Conservation (phyloP, 2,113 vertebrate species). For the Scomber colias region DNA sequence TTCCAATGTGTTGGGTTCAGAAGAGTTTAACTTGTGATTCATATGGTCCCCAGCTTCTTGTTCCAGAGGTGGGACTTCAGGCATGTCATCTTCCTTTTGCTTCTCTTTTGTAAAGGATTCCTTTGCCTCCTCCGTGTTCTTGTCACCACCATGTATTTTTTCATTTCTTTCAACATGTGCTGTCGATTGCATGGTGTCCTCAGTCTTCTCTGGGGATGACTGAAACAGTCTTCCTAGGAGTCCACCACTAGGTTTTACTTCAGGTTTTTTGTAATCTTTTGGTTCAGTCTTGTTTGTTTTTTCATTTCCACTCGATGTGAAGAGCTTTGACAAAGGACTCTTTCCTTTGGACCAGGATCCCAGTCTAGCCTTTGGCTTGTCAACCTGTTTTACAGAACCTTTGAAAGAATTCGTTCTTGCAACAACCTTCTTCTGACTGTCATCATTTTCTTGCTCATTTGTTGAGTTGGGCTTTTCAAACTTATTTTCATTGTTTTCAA, state of each 20-base stretch:
- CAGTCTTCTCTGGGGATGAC: constrained; percentile 74
- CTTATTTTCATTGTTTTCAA: constrained; percentile 20
- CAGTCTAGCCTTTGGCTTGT: constrained; percentile 65
- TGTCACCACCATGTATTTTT: constrained; percentile 16
- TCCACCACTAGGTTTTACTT: constrained; percentile 76
- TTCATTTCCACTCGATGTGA: constrained; percentile 77
- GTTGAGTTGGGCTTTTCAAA: neutral
- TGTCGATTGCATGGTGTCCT: constrained; percentile 17
- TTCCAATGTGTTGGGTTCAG: neutral
- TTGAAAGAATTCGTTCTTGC: constrained; percentile 52
- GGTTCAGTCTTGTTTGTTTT: constrained; percentile 63
- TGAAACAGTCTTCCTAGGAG: constrained; percentile 83
- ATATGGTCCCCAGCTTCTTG: neutral
- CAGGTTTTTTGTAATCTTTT: constrained; percentile 73
- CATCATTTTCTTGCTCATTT: constrained; percentile 19
- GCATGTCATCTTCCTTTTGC: neutral
- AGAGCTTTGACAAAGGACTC: constrained; percentile 83
- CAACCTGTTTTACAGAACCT: constrained; percentile 55
- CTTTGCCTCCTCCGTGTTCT: constrained; percentile 2
- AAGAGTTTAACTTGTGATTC: neutral
- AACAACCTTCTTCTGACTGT: constrained; percentile 36
- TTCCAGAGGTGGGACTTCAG: constrained; percentile 24
- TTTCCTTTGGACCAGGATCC: constrained; percentile 80
- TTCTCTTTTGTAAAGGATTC: constrained; percentile 11
- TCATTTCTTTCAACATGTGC: constrained; percentile 15